These are phyloP conservation scores for Stomatorhinus ivindoensis DNA, from an alignment of 2,113 vertebrate genomes.

Conservation along the genomic window DNA sequence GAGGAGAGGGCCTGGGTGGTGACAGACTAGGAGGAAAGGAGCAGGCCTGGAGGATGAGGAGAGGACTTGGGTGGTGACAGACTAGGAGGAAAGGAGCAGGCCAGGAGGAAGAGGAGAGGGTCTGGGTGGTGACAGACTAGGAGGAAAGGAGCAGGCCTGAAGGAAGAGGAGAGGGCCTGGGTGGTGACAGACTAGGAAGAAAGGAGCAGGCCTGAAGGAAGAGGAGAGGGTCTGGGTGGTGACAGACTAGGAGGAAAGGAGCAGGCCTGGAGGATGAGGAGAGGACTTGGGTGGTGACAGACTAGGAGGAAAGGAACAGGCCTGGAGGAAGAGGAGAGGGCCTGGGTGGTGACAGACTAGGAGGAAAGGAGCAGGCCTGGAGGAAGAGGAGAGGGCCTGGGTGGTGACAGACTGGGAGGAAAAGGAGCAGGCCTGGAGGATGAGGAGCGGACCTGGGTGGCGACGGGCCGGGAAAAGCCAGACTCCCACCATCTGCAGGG, in stretches of 20 bases:
- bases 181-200: neutral
- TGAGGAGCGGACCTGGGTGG: neutral
- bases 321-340: too few species aligned
- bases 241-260: neutral
- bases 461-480: neutral
- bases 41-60: neutral
- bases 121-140: neutral
- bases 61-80: too few species aligned
- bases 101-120: neutral
- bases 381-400: too few species aligned
- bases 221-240: too few species aligned
- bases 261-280: neutral
- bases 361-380: too few species aligned
- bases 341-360: neutral
- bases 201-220: neutral
- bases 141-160: neutral
- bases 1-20: neutral
- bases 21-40: neutral
- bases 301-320: neutral
- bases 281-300: too few species aligned
- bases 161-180: neutral
- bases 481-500: neutral
- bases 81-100: neutral
- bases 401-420: neutral
- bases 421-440: neutral